Percentiles rank a stretch among this genome's conserved stretches.
Evolutionary conservation across 2,113 vertebrate species (phyloP).

Genomic region (Cichladusa arquata): DNA sequence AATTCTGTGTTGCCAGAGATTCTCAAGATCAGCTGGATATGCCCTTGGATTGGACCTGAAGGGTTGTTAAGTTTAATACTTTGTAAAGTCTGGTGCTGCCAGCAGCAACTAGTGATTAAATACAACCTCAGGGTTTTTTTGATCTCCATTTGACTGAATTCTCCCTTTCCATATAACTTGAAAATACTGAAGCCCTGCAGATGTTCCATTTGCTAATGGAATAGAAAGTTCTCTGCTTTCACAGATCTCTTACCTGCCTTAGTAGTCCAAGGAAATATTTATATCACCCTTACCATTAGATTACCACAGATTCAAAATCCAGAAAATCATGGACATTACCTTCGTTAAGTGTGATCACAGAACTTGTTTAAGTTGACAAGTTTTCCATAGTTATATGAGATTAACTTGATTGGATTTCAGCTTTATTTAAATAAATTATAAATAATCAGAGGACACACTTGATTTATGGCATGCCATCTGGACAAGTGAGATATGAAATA

Average conservation of each 20-base stretch:
- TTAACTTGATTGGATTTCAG: not conserved
- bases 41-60: not conserved
- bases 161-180: not conserved
- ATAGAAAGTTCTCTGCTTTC: not conserved
- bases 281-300: not conserved
- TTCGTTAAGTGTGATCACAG: not conserved
- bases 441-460: not conserved
- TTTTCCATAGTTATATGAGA: not conserved
- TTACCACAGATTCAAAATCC: not conserved
- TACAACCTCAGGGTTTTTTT: not conserved
- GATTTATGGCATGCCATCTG: not conserved
- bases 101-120: not conserved
- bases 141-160: not conserved
- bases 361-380: not conserved
- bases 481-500: not conserved
- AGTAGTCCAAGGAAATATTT: not conserved
- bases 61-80: not conserved
- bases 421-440: not conserved
- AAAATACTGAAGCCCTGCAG: not conserved
- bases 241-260: not conserved
- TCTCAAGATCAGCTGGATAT: not conserved
- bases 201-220: not conserved
- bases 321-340: fast-evolving
- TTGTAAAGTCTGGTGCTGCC: not conserved
- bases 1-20: not conserved